Conservation (phyloP, 2,113 vertebrate species). For the Notarius quadriscutis region DNA sequence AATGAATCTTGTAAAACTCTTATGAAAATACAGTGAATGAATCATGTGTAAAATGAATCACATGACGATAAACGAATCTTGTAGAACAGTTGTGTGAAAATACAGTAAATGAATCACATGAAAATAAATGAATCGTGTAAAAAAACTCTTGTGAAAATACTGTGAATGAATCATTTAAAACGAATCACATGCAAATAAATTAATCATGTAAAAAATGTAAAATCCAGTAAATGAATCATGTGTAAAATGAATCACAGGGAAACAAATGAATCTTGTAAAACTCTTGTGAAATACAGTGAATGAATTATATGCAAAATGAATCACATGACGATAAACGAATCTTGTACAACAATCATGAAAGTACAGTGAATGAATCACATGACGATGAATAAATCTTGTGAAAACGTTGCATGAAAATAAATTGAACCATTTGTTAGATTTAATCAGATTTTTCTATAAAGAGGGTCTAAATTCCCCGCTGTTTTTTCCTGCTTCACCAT, state of each 20-base stretch:
- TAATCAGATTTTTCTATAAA: background rate
- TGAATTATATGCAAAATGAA: too few relatives aligned
- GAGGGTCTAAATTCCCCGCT: too few relatives aligned
- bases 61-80: background rate
- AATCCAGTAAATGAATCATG: background rate
- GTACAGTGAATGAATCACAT: too few relatives aligned
- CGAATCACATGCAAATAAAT: background rate
- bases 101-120: background rate
- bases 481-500: too few relatives aligned
- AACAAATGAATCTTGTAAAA: background rate
- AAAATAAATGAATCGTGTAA: too few relatives aligned
- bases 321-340: background rate
- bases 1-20: background rate
- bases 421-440: background rate
- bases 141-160: too few relatives aligned
- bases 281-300: background rate
- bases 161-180: too few relatives aligned
- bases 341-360: background rate
- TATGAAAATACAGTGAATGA: background rate
- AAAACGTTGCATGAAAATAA: background rate
- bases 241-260: background rate
- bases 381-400: background rate
- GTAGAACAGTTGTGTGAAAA: background rate
- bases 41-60: background rate
- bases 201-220: background rate